Evolutionary conservation across 2,113 vertebrate species (phyloP).

Genomic region (Ardeotis arabs): DNA sequence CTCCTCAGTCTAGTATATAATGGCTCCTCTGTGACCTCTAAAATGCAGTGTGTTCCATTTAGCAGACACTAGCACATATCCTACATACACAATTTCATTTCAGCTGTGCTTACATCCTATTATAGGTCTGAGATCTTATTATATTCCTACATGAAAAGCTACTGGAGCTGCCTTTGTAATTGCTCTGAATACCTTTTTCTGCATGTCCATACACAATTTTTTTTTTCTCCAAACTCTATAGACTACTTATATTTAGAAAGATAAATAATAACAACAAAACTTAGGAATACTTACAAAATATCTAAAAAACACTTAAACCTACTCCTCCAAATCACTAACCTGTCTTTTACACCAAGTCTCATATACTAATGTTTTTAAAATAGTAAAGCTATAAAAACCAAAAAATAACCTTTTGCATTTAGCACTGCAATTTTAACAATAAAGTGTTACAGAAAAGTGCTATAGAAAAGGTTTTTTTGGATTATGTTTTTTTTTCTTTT

Average conservation of each 20-base stretch:
- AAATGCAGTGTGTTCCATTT: not conserved
- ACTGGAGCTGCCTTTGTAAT: not conserved
- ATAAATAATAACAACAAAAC: not conserved
- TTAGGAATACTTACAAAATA: not conserved
- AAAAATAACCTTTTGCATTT: not conserved
- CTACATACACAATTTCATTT: not conserved
- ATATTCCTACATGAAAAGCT: not conserved
- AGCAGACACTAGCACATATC: fast-evolving
- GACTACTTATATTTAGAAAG: not conserved
- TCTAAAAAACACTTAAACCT: not conserved
- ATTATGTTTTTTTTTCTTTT: too few relatives aligned
- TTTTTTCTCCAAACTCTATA: not conserved
- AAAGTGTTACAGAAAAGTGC: not conserved
- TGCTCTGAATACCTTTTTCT: not conserved
- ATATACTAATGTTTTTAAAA: not conserved
- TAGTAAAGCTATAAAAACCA: not conserved
- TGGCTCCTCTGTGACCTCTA: not conserved
- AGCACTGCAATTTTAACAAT: not conserved
- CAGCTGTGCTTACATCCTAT: not conserved
- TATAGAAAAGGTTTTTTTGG: not conserved
- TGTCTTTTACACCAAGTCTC: not conserved
- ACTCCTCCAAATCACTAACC: not conserved
- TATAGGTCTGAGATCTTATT: fast-evolving
- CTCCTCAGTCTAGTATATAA: not conserved
- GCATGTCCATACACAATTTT: not conserved